A percentile compares a stretch with the other conserved stretches of the same genome.
Evolutionary conservation across 2,888 invertebrate species (phyloP).

Genomic region (Acanthosepion pharaonis): DNA sequence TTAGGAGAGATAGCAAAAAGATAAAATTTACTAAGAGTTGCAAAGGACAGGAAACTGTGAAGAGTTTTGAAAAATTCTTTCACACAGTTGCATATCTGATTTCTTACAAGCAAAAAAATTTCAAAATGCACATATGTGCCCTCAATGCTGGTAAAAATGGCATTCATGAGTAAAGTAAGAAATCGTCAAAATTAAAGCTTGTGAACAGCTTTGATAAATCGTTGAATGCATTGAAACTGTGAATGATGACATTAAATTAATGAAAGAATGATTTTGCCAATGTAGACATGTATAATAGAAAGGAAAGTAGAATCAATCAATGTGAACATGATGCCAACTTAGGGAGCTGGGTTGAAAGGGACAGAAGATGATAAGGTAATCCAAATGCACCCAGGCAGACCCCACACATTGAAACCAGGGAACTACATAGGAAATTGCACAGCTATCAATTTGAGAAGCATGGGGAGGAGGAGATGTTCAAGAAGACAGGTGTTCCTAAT

Average conservation of each 20-base stretch:
- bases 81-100: not conserved
- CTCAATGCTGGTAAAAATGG: not conserved
- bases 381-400: not conserved
- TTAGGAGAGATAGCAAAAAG: too few relatives aligned
- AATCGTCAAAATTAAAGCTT: too few relatives aligned
- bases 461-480: not conserved
- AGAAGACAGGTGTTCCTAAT: not conserved
- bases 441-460: not conserved
- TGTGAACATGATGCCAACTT: not conserved
- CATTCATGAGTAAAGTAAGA: too few relatives aligned
- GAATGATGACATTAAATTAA: not conserved
- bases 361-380: not conserved
- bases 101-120: not conserved
- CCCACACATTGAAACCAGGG: not conserved
- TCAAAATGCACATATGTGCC: not conserved
- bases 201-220: not conserved
- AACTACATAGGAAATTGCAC: not conserved
- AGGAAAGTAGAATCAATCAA: not conserved
- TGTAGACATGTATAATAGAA: not conserved
- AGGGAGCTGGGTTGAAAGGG: not conserved
- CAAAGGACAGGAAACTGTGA: too few relatives aligned
- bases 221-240: not conserved
- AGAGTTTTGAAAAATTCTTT: not conserved
- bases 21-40: too few relatives aligned
- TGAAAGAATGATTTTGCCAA: too few relatives aligned